A percentile compares a stretch with the other conserved stretches of the same genome.
These are phyloP conservation scores for Platichthys flesus DNA, from an alignment of 2,113 vertebrate genomes.

Conservation along the genomic window DNA sequence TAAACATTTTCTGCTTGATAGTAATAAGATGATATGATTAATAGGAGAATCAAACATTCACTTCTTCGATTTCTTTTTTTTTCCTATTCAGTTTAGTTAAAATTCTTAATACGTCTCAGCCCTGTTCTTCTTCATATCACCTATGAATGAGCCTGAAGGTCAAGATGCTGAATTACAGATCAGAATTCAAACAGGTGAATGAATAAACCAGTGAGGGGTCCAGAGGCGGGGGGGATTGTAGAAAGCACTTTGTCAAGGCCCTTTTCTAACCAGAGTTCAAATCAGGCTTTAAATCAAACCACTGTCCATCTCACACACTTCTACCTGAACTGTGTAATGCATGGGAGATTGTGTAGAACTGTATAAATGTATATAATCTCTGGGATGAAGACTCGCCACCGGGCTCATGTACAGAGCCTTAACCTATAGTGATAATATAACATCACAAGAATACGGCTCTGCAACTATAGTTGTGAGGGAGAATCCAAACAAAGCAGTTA, in stretches of 20 bases:
- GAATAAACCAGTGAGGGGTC: not conserved
- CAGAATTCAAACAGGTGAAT: slow-evolving; percentile 3
- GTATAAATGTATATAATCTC: slow-evolving; percentile 4
- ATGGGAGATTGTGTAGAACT: not conserved
- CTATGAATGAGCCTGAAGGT: not conserved
- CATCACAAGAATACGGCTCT: not conserved
- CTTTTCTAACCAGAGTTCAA: not conserved
- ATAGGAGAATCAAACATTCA: too few species aligned
- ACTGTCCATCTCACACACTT: not conserved
- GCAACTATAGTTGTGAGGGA: not conserved
- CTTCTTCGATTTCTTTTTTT: too few species aligned
- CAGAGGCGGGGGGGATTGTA: not conserved
- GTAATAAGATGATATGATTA: too few species aligned
- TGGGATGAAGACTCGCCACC: slow-evolving; percentile 1
- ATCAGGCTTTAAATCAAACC: not conserved
- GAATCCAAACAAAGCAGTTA: slow-evolving; percentile 25
- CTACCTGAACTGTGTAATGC: not conserved
- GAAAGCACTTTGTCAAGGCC: not conserved
- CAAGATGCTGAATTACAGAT: not conserved
- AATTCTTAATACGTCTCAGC: not conserved
- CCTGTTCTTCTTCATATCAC: not conserved
- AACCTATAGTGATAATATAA: slow-evolving; percentile 1
- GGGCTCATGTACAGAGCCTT: not conserved
- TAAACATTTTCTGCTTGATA: too few species aligned
- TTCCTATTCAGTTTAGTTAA: not conserved